Conservation (phyloP, 2,113 vertebrate species). For the Scytalopus superciliaris region DNA sequence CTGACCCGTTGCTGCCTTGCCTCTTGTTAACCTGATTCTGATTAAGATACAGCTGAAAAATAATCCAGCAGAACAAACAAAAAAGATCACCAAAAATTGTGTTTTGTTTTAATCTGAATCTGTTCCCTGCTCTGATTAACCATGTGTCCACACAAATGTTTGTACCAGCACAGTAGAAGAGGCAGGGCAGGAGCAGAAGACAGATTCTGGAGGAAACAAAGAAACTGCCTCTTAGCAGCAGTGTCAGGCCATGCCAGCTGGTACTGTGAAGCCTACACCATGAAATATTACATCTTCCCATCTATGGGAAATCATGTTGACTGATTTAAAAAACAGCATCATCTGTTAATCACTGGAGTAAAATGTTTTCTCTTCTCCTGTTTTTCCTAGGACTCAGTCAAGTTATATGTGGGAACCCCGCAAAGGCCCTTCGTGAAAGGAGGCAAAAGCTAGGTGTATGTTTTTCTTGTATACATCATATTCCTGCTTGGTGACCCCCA, state of each 20-base stretch:
- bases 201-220: neutral
- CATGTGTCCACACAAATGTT: neutral
- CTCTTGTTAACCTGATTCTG: neutral
- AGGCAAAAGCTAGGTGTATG: constrained; percentile 82
- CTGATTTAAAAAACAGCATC: neutral
- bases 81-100: fast-evolving
- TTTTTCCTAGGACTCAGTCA: constrained; percentile 78
- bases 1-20: neutral
- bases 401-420: constrained; percentile 90
- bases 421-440: constrained; percentile 80
- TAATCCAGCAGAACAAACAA: neutral
- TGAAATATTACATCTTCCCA: neutral
- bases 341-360: neutral
- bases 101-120: neutral
- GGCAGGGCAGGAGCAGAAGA: neutral
- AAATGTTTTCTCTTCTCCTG: neutral
- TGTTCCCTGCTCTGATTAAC: neutral
- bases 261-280: neutral
- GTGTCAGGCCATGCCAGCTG: neutral
- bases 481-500: neutral
- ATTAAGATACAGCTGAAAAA: neutral
- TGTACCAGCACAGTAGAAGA: neutral
- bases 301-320: neutral
- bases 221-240: neutral
- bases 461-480: neutral